phyloP scores from a whole-genome alignment of 1,140 invertebrate species.

The Aphelenchoides avenae region DNA sequence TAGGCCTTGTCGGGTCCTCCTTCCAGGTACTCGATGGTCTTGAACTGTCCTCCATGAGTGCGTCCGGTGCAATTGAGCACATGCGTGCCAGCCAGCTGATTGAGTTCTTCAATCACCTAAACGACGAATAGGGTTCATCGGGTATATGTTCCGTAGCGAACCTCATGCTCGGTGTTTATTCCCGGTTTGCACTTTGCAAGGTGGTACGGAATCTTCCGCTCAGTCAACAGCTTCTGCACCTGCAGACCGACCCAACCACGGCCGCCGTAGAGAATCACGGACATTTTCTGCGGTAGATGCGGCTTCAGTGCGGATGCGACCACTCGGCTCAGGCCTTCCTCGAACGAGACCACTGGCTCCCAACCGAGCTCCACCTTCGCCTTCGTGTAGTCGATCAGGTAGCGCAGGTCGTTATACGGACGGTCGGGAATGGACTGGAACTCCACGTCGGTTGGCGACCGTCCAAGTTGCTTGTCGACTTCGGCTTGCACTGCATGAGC shows the following conservation, averaged over 20 bases:
- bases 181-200: constrained; percentile 42
- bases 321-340: constrained; percentile 52
- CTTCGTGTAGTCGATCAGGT: constrained; percentile 59
- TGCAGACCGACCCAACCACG: constrained; percentile 56
- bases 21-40: constrained; percentile 58
- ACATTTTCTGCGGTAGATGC: constrained; percentile 40
- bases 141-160: constrained; percentile 11
- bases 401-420: constrained; percentile 60
- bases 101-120: constrained; percentile 47
- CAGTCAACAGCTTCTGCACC: constrained; percentile 33
- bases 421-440: constrained; percentile 55
- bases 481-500: constrained; percentile 43
- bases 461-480: constrained; percentile 39
- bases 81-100: constrained; percentile 44
- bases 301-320: constrained; percentile 44
- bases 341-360: constrained; percentile 57
- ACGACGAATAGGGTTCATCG: constrained; percentile 8
- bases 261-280: constrained; percentile 56
- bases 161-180: constrained; percentile 41
- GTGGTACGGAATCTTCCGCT: constrained; percentile 26
- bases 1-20: constrained; percentile 54
- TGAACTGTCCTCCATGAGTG: constrained; percentile 52
- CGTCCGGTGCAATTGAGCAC: constrained; percentile 55
- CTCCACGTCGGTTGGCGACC: constrained; percentile 34
- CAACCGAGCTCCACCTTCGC: constrained; percentile 55